Percentiles rank a stretch among this genome's conserved stretches.
Evolutionary conservation across 2,113 vertebrate species (phyloP).

Genomic region (Larimichthys polyactis): DNA sequence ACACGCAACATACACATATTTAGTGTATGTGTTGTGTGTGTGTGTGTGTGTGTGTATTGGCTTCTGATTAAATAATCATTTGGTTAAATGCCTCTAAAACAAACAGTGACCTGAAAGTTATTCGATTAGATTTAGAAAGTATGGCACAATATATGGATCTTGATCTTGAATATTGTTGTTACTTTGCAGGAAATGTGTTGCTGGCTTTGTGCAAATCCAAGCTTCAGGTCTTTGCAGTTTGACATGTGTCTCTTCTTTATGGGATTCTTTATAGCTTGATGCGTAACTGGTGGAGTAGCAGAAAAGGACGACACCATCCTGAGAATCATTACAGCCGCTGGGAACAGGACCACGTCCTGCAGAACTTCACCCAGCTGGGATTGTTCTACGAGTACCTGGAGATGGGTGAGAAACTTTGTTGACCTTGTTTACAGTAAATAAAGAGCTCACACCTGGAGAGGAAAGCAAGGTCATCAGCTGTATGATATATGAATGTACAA

Average conservation of each 20-base stretch:
- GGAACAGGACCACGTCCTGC: conserved; percentile 95
- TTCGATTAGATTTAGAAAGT: no score
- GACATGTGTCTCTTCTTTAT: conserved; percentile 55
- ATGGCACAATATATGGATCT: background rate
- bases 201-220: background rate
- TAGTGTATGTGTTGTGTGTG: background rate
- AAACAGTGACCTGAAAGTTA: no score
- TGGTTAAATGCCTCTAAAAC: background rate
- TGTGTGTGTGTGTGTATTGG: background rate
- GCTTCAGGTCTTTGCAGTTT: background rate
- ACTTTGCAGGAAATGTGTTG: background rate
- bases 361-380: conserved; percentile 89
- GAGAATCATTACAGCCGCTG: conserved; percentile 92
- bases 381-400: conserved; percentile 98
- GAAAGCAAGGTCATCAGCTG: background rate
- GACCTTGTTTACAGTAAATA: background rate
- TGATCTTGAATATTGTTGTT: background rate
- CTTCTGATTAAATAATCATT: background rate
- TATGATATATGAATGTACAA: background rate
- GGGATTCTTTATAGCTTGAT: conserved; percentile 79
- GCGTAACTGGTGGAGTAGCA: conserved; percentile 94
- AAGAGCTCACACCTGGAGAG: background rate
- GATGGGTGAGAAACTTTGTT: conserved; percentile 88
- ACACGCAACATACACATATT: no score
- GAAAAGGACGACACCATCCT: conserved; percentile 88